phyloP scores from a whole-genome alignment of 23 tunicate species.

The Clavelina lepadiformis region DNA sequence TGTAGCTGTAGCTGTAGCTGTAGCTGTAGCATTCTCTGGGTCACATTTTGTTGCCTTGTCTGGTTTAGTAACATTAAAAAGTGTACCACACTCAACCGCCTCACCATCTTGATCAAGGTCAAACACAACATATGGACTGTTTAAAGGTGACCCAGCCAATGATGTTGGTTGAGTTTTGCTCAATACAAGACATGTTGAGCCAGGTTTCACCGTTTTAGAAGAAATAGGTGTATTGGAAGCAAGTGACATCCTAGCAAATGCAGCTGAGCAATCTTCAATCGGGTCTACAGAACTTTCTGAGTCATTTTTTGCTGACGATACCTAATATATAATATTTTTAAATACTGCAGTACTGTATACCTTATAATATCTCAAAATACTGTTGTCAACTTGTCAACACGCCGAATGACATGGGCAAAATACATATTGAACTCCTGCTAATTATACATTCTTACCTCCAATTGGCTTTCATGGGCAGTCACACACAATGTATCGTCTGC shows the following conservation, averaged over 20 bases:
- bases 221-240: not conserved
- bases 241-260: not conserved
- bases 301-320: too few relatives aligned
- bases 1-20: too few relatives aligned
- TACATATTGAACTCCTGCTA: too few relatives aligned
- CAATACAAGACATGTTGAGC: not conserved
- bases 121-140: not conserved
- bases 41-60: too few relatives aligned
- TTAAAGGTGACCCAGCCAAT: not conserved
- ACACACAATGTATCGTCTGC: not conserved
- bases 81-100: not conserved
- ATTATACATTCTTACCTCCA: not conserved
- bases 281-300: not conserved
- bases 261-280: not conserved
- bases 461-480: not conserved
- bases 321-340: too few relatives aligned
- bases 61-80: too few relatives aligned
- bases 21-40: too few relatives aligned
- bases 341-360: too few relatives aligned
- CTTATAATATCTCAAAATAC: too few relatives aligned
- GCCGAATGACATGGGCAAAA: too few relatives aligned
- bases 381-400: too few relatives aligned
- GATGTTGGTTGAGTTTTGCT: not conserved
- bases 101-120: not conserved
- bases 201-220: not conserved